Evolutionary conservation across 2,888 invertebrate species (phyloP).

Genomic region (Craniophora ligustri): DNA sequence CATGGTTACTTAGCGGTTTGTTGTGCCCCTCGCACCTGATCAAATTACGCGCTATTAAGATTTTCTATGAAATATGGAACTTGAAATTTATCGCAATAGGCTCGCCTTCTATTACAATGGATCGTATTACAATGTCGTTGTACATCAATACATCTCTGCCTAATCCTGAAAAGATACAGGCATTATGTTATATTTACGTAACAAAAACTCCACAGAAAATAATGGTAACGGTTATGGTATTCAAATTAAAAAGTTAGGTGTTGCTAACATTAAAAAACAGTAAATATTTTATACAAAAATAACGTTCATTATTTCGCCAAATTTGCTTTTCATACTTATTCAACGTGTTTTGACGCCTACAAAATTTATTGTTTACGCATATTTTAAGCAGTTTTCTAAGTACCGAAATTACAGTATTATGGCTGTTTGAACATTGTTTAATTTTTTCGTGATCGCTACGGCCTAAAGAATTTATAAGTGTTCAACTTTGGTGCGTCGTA

Average conservation of each 20-base stretch:
- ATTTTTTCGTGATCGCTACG: conserved; percentile 19
- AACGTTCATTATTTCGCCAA: conserved; percentile 13
- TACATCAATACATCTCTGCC: too few relatives aligned
- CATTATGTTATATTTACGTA: too few relatives aligned
- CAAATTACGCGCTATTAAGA: too few relatives aligned
- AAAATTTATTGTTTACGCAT: conserved; percentile 28
- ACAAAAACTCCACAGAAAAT: conserved; percentile 5
- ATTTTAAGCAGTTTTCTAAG: conserved; percentile 29
- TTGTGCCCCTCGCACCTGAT: too few relatives aligned
- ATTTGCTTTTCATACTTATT: conserved; percentile 21
- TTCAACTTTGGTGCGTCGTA: neutral
- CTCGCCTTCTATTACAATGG: too few relatives aligned
- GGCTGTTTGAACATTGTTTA: conserved; percentile 31
- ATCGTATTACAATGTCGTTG: too few relatives aligned
- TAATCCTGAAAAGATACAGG: too few relatives aligned
- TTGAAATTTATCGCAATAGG: too few relatives aligned
- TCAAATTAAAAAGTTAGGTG: conserved; percentile 32
- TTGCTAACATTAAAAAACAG: conserved; percentile 26
- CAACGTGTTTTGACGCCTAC: conserved; percentile 17
- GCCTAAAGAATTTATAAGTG: conserved; percentile 4
- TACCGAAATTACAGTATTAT: conserved; percentile 30
- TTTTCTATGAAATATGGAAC: too few relatives aligned
- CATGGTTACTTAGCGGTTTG: too few relatives aligned
- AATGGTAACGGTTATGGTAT: conserved; percentile 18
- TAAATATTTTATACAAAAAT: conserved; percentile 39